Evolutionary conservation across 2,797 vertebrate species (phyloP).

Genomic region (Botia kubotai): DNA sequence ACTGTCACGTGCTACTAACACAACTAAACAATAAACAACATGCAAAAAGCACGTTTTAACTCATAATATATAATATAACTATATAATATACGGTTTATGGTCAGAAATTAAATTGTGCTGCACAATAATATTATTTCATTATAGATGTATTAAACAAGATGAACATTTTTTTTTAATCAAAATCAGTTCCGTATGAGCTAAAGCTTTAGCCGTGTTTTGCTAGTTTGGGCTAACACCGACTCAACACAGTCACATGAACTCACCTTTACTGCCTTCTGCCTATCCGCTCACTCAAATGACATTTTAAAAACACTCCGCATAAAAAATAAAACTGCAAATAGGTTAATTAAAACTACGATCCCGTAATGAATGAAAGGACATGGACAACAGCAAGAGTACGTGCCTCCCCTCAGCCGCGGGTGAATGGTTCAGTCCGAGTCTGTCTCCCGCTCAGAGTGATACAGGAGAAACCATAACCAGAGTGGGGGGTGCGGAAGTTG

Average conservation of each 20-base stretch:
- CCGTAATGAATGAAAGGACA: slow-evolving; percentile 6
- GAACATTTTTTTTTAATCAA: background rate
- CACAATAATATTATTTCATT: background rate
- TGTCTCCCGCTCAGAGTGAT: background rate
- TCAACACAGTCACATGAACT: background rate
- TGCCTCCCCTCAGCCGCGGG: background rate
- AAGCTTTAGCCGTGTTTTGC: slow-evolving; percentile 22
- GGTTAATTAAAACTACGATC: background rate
- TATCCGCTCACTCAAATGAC: background rate
- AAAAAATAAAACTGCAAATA: slow-evolving; percentile 7
- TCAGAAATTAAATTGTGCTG: background rate
- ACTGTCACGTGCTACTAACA: background rate
- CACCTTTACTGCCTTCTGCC: slow-evolving; percentile 35
- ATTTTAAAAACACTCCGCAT: background rate
- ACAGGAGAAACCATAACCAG: background rate
- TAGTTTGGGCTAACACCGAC: slow-evolving; percentile 27
- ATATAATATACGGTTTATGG: too few relatives aligned
- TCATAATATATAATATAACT: too few relatives aligned
- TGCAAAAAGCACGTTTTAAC: background rate
- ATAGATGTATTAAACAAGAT: background rate
- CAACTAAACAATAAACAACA: background rate
- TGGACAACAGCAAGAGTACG: background rate
- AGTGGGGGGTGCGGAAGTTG: background rate
- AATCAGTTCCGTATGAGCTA: background rate
- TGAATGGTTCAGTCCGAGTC: slow-evolving; percentile 11